Evolutionary conservation across 2,797 vertebrate genomes (phyloP).

Genomic region (Mus spretus): DNA sequence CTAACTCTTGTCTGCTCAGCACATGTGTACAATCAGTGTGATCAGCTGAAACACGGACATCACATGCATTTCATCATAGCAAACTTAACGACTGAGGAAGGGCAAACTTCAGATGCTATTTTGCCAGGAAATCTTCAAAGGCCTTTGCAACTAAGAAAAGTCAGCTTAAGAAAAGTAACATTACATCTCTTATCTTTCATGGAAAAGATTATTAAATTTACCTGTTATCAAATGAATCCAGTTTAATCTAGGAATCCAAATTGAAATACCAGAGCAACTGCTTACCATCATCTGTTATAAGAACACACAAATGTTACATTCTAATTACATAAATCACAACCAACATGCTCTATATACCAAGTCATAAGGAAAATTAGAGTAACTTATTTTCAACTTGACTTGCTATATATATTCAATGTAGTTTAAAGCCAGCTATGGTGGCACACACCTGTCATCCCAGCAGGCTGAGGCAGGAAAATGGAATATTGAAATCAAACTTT

Average conservation of each 20-base stretch:
- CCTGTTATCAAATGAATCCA: constrained; percentile 35
- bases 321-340: not conserved
- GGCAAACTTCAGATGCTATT: not conserved
- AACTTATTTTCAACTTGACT: constrained; percentile 18
- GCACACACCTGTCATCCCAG: not conserved
- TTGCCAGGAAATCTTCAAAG: not conserved
- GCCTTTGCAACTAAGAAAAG: constrained; percentile 40
- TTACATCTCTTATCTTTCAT: not conserved
- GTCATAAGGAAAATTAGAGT: constrained; percentile 39
- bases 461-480: not conserved
- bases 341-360: not conserved
- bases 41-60: constrained; percentile 87
- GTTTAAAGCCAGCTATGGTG: not conserved
- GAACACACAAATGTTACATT: constrained; percentile 38
- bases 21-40: constrained; percentile 84
- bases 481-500: not conserved
- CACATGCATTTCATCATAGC: constrained; percentile 84
- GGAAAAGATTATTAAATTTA: constrained; percentile 46
- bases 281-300: constrained; percentile 25
- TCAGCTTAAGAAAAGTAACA: constrained; percentile 27
- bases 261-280: not conserved
- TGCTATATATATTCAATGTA: not conserved
- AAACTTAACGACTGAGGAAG: constrained; percentile 73
- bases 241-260: constrained; percentile 23
- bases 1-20: constrained; percentile 81